Conservation (phyloP, 1,140 invertebrate species). For the Eurytemora carolleeae region DNA sequence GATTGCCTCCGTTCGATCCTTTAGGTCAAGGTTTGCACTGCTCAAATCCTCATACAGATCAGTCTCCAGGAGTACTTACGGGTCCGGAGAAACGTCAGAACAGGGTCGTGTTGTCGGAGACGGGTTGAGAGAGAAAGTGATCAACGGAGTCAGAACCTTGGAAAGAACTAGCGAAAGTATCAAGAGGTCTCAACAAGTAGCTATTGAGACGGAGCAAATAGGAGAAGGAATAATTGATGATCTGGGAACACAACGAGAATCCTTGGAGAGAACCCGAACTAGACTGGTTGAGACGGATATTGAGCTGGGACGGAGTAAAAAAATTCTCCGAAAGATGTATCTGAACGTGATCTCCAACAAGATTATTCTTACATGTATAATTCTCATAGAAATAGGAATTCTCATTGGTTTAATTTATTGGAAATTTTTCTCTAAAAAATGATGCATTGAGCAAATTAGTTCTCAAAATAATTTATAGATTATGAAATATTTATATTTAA, state of each 20-base stretch:
- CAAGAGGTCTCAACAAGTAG: conserved; percentile 20
- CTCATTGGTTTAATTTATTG: conserved; percentile 36
- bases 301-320: conserved; percentile 34
- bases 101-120: neutral
- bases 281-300: conserved; percentile 39
- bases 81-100: neutral
- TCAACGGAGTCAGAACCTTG: neutral
- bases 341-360: conserved; percentile 42
- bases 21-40: neutral
- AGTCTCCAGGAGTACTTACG: neutral
- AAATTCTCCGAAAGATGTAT: conserved; percentile 38
- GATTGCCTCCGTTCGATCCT: neutral
- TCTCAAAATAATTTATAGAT: too few relatives aligned
- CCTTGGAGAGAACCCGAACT: conserved; percentile 36
- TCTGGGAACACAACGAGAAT: conserved; percentile 39
- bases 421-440: too few relatives aligned
- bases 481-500: too few relatives aligned
- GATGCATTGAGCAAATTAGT: too few relatives aligned
- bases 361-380: conserved; percentile 41
- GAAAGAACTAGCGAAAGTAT: neutral
- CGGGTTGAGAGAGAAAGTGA: neutral
- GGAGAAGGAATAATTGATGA: conserved; percentile 51
- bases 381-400: conserved; percentile 39
- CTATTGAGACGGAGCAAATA: conserved; percentile 53
- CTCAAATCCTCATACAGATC: neutral